Evolutionary conservation across 2,888 invertebrate genomes (phyloP).

Genomic region (Leptopilina drosophilae): DNA sequence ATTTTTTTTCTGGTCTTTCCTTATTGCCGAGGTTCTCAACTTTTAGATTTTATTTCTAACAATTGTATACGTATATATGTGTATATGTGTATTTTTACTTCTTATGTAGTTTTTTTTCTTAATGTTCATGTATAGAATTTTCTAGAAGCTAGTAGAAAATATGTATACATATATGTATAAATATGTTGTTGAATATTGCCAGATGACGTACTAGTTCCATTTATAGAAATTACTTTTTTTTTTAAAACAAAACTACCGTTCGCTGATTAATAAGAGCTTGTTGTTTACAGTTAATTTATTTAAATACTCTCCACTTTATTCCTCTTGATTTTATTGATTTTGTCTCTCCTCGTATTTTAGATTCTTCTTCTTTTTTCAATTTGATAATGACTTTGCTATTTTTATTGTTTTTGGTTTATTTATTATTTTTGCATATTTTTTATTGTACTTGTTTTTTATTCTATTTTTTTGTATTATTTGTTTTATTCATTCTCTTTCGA

Average conservation of each 20-base stretch:
- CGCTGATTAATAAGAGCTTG: conserved; percentile 9
- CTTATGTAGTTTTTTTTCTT: not conserved
- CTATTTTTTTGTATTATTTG: no score
- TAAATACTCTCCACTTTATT: not conserved
- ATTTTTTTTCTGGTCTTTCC: conserved; percentile 37
- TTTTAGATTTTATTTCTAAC: conserved; percentile 12
- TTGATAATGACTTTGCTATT: no score
- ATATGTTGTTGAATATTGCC: conserved; percentile 3
- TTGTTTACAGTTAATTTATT: not conserved
- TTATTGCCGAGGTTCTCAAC: conserved; percentile 31
- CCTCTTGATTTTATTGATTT: no score
- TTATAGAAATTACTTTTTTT: conserved; percentile 16
- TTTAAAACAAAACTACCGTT: conserved; percentile 10
- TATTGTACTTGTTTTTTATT: no score
- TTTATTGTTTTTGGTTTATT: no score
- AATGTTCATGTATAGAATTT: not conserved
- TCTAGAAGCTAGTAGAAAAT: not conserved
- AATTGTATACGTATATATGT: not conserved
- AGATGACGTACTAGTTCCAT: conserved; percentile 9
- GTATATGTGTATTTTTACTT: no score
- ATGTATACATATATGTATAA: not conserved
- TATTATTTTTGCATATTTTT: no score
- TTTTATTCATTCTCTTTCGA: no score
- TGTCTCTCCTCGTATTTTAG: no score
- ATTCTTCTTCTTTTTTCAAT: no score